phyloP scores from a whole-genome alignment of 2,113 vertebrate genomes.

The Psittacus erithacus region DNA sequence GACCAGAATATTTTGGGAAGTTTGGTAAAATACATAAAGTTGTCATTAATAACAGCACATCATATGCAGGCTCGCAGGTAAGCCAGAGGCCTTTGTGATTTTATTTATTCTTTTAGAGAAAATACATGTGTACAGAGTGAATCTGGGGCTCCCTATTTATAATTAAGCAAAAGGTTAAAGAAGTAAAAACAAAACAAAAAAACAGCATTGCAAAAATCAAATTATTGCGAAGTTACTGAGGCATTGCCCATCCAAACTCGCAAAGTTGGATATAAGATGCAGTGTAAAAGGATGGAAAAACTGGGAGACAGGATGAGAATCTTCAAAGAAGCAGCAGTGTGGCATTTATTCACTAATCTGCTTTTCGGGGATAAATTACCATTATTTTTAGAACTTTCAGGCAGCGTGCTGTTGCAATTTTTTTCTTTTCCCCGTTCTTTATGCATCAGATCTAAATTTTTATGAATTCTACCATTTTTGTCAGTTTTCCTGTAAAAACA shows the following conservation, averaged over 20 bases:
- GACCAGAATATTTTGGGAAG: conserved; percentile 99
- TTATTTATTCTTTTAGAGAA: not conserved
- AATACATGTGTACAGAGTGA: not conserved
- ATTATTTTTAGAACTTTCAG: not conserved
- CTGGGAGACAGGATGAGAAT: not conserved
- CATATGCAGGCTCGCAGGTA: conserved; percentile 99
- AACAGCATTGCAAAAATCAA: not conserved
- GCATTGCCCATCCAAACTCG: not conserved
- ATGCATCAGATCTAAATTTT: not conserved
- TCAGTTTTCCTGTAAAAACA: not conserved
- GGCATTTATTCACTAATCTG: not conserved
- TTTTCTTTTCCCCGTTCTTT: not conserved
- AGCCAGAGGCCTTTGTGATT: conserved; percentile 33
- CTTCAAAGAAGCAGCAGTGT: not conserved
- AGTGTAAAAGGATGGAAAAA: not conserved
- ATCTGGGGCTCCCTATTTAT: not conserved
- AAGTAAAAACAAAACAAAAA: not conserved
- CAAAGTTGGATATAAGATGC: not conserved
- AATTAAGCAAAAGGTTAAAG: not conserved
- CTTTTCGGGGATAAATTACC: not conserved
- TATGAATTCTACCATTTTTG: not conserved
- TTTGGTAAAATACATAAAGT: conserved; percentile 99
- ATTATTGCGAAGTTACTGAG: not conserved
- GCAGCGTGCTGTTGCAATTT: not conserved
- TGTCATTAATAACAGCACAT: conserved; percentile 99